Percentiles rank a stretch among this genome's conserved stretches.
Evolutionary conservation across 2,888 invertebrate species (phyloP).

Genomic region (Rhaphigaster nebulosa): DNA sequence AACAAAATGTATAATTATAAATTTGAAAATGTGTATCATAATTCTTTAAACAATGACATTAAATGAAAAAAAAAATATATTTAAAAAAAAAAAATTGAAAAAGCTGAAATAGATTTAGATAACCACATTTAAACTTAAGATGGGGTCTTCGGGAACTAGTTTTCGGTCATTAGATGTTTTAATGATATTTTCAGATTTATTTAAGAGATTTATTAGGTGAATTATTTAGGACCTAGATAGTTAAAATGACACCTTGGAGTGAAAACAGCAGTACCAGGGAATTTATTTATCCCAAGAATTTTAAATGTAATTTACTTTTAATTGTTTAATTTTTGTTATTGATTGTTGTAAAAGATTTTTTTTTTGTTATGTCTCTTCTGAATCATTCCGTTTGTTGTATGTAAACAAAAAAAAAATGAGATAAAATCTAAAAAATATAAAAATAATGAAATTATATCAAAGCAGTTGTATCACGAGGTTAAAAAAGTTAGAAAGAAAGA

Average conservation of each 20-base stretch:
- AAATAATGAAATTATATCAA: conserved; percentile 18
- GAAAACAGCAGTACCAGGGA: conserved; percentile 21
- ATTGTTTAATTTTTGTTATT: conserved; percentile 38
- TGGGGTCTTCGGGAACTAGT: conserved; percentile 49
- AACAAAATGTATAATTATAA: conserved; percentile 55
- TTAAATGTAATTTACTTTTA: conserved; percentile 36
- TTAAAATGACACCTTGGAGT: conserved; percentile 23
- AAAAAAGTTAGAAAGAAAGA: background rate
- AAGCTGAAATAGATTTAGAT: conserved; percentile 17
- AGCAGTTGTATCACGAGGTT: background rate
- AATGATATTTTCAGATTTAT: conserved; percentile 46
- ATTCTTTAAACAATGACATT: conserved; percentile 43
- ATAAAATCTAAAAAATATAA: conserved; percentile 29
- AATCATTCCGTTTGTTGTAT: conserved; percentile 55
- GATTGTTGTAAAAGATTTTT: conserved; percentile 49
- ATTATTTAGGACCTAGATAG: background rate
- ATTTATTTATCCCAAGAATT: background rate
- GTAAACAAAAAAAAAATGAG: conserved; percentile 1
- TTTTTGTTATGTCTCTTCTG: conserved; percentile 53
- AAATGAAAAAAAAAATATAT: conserved; percentile 41
- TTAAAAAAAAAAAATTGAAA: background rate
- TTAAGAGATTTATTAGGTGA: conserved; percentile 46
- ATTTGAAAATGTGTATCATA: conserved; percentile 50
- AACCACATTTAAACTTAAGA: conserved; percentile 44
- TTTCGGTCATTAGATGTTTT: conserved; percentile 42